Base-by-base conservation (phyloP, 1,140 invertebrate genomes). In the Steinernema khuongi region DNA sequence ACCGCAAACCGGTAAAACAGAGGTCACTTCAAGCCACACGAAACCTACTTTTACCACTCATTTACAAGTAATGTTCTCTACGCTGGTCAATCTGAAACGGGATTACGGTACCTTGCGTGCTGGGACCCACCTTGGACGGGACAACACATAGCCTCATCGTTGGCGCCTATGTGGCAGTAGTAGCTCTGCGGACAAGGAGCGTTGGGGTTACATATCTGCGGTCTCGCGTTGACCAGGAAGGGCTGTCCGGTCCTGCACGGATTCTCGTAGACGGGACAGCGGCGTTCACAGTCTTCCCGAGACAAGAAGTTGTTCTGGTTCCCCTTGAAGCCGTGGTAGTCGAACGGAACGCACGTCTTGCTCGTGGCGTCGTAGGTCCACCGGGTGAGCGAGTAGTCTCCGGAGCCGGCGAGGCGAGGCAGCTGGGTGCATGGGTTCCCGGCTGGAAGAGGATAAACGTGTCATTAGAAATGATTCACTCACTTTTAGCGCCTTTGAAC, bases 301-400 rank as follows among this genome's bases (percentile, higher is more conserved):
- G 89, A 87, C 18, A 83, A 43, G 88, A 93, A 96, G 83, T 92
- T 92, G 81, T 93, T 93, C 44, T 88, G 87, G 83, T 92, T 93
- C 1, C 91, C 91, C 22, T 89, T 90, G 60, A 77, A 43, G 31
- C 78, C 79, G 28, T 66, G 32, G 60, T 80, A 79, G 50, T 79
- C 72, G 33, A 80, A 80, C 18, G 72, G 77, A n/a, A 77, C 68
- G 71, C 77, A 79, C 22, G 70, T 74, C 31, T 75, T 36, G 31
- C 41, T 67, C 1, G 30, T 31, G 17, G 68, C 28, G 32, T 78
- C 77, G 30, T 80, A 80, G 11, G 72, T 78, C 80, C 80, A 82
- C n/a, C 80, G 70, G 0, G 77, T 76, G 4, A 80, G 60, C 17
- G 71, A 66, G 29, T 50, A 70, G 18, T 82, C 74, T 0, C 80